phyloP scores from a whole-genome alignment of 53 echinoderm and acorn worm species.

The Echinarachnius parma region DNA sequence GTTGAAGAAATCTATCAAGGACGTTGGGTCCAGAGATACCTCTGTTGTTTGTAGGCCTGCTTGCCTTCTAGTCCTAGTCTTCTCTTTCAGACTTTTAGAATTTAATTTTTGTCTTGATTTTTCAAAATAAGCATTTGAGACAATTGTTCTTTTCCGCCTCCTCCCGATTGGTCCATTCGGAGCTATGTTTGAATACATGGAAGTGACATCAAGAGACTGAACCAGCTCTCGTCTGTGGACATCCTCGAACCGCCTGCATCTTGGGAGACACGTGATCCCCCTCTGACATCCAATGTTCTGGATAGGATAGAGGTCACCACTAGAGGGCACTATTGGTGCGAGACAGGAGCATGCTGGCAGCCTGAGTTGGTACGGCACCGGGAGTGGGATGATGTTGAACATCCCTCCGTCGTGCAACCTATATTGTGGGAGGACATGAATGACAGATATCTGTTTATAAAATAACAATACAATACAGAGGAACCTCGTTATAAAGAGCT shows the following conservation, averaged over 20 bases:
- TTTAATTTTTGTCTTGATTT: too few species aligned
- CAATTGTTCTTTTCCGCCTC: conserved; percentile 15
- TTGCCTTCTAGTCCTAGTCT: conserved; percentile 22
- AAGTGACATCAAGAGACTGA: conserved; percentile 67
- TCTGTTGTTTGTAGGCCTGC: neutral
- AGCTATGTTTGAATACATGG: conserved; percentile 48
- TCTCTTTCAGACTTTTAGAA: too few species aligned
- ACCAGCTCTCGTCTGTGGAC: conserved; percentile 65
- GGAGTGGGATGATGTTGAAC: conserved; percentile 69
- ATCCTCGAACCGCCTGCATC: conserved; percentile 72
- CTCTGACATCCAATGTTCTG: conserved; percentile 45
- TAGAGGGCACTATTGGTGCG: conserved; percentile 38
- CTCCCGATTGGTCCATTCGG: neutral
- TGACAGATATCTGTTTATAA: too few species aligned
- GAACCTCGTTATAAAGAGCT: too few species aligned
- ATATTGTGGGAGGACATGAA: too few species aligned
- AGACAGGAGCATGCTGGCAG: conserved; percentile 76
- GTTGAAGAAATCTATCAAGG: conserved; percentile 46
- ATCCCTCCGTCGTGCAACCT: conserved; percentile 91
- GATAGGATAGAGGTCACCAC: conserved; percentile 43
- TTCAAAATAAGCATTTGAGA: neutral
- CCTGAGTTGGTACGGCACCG: conserved; percentile 64
- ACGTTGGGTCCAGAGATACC: conserved; percentile 13
- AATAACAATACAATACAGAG: too few species aligned
- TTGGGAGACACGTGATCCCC: conserved; percentile 42